Evolutionary conservation across 1,140 invertebrate genomes (phyloP).

Genomic region (Neodiprion fabricii): DNA sequence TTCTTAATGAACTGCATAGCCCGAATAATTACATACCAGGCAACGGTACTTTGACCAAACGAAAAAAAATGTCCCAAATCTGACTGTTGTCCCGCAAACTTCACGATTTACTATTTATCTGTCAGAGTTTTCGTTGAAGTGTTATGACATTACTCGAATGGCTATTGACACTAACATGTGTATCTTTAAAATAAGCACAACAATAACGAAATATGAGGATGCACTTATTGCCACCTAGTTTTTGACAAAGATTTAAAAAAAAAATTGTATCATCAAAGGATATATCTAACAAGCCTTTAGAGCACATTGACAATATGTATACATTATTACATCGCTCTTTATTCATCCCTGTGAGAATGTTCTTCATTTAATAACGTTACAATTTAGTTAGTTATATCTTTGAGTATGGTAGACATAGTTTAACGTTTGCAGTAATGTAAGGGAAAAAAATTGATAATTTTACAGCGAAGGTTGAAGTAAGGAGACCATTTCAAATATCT

Average conservation of each 20-base stretch:
- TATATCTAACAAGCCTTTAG: neutral
- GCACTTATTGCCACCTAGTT: neutral
- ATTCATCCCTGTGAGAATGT: conserved; percentile 2
- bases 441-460: no score
- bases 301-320: neutral
- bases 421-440: no score
- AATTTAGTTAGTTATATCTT: neutral
- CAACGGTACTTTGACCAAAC: no score
- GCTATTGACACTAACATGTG: neutral
- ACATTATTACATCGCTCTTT: neutral
- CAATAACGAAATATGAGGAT: neutral
- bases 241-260: neutral
- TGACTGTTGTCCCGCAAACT: neutral
- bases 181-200: neutral
- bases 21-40: no score
- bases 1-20: no score
- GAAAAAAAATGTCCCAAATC: no score
- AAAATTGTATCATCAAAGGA: neutral
- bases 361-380: neutral
- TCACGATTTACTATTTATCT: neutral
- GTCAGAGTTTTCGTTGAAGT: neutral
- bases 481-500: neutral
- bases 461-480: no score
- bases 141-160: neutral
- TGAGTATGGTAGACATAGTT: neutral